Evolutionary conservation across 1,140 invertebrate species (phyloP), one percentile per base, ranked within the genome.

Genomic region (Plectrocnemia conspersa): DNA sequence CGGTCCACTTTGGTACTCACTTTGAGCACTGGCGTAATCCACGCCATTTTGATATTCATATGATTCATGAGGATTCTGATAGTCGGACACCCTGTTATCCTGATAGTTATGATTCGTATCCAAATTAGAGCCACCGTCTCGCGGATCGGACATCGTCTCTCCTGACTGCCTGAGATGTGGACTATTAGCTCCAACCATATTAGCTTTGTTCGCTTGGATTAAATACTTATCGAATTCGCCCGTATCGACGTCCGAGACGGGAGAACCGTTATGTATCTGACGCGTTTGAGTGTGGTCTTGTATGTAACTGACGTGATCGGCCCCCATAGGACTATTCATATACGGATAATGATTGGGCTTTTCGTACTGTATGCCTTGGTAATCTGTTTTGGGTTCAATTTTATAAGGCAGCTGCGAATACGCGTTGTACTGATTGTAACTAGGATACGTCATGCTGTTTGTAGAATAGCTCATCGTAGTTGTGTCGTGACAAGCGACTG

Each of bases 141-240:
- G 36, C 16, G 46, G 52, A 48, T 57, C 55, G n/a, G 47, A 11
- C 2, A 61, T 53, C n/a, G 46, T 46, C 10, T 61, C 55, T 9
- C 32, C 52, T 2, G 45, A 18, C 3, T 49, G 32, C 27, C 62
- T 58, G 7, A 48, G 50, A 2, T 21, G 33, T 3, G 52, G 52
- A 54, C 62, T 56, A 15, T 52, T 52, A 7, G 46, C 32, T 23
- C 33, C 40, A 15, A 54, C 59, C 21, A 50, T 38, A 19, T 42
- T 50, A 9, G 55, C 60, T 2, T 36, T 21, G 24, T 67, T 68
- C 27, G 73, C 75, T 58, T 80, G 83, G 56, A 84, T 84, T 45
- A 82, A 66, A 64, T 84, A 84, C 63, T 85, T 83, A 61, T 84
- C 81, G 46, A 81, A 79, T 63, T 83, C 81, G 44, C 78, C 65